Conservation (phyloP, 2,888 invertebrate genomes). For the Melieria picta region DNA sequence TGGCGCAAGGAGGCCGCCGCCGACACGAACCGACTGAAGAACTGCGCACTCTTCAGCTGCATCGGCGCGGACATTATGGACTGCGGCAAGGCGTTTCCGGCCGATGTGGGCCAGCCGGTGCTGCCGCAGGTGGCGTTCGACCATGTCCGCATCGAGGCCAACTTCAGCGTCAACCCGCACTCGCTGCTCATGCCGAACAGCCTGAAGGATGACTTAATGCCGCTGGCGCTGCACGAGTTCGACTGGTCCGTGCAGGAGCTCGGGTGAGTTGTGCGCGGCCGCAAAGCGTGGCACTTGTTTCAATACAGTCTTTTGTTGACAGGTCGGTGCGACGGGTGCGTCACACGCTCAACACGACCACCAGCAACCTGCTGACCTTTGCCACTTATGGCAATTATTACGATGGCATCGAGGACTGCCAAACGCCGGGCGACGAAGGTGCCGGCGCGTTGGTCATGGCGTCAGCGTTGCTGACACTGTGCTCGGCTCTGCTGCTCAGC, state of each 20-base stretch:
- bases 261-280: slow-evolving; percentile 31
- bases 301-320: not conserved
- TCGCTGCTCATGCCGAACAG: slow-evolving; percentile 55
- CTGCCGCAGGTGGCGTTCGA: slow-evolving; percentile 46
- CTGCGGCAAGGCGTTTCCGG: slow-evolving; percentile 49
- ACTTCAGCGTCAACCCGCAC: slow-evolving; percentile 46
- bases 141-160: slow-evolving; percentile 47
- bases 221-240: slow-evolving; percentile 52
- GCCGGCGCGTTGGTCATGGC: not conserved
- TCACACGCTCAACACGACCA: slow-evolving; percentile 42
- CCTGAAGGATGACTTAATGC: slow-evolving; percentile 50
- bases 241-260: slow-evolving; percentile 45
- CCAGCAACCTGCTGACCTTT: slow-evolving; percentile 52
- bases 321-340: slow-evolving; percentile 35
- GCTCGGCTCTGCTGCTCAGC: no score
- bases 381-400: slow-evolving; percentile 58
- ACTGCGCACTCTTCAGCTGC: slow-evolving; percentile 68
- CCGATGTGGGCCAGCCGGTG: slow-evolving; percentile 15
- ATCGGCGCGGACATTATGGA: slow-evolving; percentile 47
- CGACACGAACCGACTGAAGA: slow-evolving; percentile 64
- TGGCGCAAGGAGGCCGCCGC: slow-evolving; percentile 62
- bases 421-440: not conserved
- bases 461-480: not conserved
- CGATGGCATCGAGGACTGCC: slow-evolving; percentile 29
- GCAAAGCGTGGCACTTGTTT: not conserved